Base-by-base conservation (phyloP, 1,140 invertebrate species). In the Tetragnatha versicolor region DNA sequence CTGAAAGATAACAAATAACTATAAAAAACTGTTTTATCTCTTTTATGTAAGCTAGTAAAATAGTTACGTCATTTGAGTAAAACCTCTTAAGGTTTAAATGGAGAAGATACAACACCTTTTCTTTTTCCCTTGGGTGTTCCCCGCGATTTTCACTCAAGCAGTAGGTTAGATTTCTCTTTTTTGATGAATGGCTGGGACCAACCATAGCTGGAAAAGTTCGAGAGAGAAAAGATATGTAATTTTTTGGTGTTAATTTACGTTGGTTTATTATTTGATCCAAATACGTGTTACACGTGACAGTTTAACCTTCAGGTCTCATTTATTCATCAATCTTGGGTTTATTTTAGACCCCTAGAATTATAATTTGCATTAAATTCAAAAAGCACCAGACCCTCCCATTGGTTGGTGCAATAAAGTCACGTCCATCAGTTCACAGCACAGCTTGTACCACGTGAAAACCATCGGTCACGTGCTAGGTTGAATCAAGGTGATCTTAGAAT, bases 401-500 rank as follows among this genome's bases (percentile, higher is more conserved):
- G 17, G 14, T 66, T 66, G 63, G 20, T 3, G 63, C 37, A 66
- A 47, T 49, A 12, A 47, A 29, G 39, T 66, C 39, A 66, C 63
- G 63, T 39, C 63, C 17, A 31, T 12, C 22, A 3, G 6, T 20
- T 20, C 20, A 20, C 49, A 51, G n/a, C 49, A 35, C 22, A 35
- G 20, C 58, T 20, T 22, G 9, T 47, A 29, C n/a, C 63, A 66
- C 63, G 63, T 66, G 63, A 47, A 47, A n/a, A 66, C 6, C 2
- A 17, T 5, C 14, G 2, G 45, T 66, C 63, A 49, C 63, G 63
- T 66, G 20, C 5, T 49, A 29, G 63, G 63, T 66, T 49, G 49
- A 66, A 66, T 66, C 39, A 66, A 66, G 63, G 63, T 66, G 25
- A 47, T 22, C 20, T 47, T 27, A 47, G 42, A 66, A 66, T 66